Percentiles rank a stretch among this genome's conserved stretches.
Evolutionary conservation across 2,888 invertebrate genomes (phyloP).

Genomic region (Mythimna ferrago): DNA sequence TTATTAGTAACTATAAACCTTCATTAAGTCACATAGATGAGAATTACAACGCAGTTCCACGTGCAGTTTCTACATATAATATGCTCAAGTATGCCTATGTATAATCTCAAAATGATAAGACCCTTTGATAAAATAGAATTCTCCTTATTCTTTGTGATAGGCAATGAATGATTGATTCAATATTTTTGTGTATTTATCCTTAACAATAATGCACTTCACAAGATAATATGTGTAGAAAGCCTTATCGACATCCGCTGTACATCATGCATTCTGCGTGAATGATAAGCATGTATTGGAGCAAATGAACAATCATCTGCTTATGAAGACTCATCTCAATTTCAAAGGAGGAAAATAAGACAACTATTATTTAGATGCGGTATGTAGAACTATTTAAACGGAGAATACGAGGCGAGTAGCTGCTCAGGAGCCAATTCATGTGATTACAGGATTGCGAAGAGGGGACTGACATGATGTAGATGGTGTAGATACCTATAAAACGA

Average conservation of each 20-base stretch:
- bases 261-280: not conserved
- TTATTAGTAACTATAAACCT: no score
- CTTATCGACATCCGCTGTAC: constrained; percentile 12
- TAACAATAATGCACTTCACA: not conserved
- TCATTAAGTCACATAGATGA: not conserved
- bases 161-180: not conserved
- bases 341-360: constrained; percentile 14
- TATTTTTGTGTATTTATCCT: constrained; percentile 11
- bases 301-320: not conserved
- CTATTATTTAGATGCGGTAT: not conserved
- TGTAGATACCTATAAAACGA: not conserved
- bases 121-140: not conserved
- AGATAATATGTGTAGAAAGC: not conserved
- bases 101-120: not conserved
- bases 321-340: constrained; percentile 13
- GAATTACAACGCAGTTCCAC: not conserved
- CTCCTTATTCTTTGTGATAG: not conserved
- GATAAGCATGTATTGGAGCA: not conserved
- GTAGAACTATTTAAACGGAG: not conserved
- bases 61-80: not conserved
- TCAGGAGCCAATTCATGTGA: not conserved
- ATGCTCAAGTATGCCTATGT: not conserved
- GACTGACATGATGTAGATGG: not conserved
- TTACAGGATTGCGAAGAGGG: not conserved
- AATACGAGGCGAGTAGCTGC: not conserved